Evolutionary conservation across 2,888 invertebrate genomes (phyloP).

Genomic region (Sphaeridia pumilis): DNA sequence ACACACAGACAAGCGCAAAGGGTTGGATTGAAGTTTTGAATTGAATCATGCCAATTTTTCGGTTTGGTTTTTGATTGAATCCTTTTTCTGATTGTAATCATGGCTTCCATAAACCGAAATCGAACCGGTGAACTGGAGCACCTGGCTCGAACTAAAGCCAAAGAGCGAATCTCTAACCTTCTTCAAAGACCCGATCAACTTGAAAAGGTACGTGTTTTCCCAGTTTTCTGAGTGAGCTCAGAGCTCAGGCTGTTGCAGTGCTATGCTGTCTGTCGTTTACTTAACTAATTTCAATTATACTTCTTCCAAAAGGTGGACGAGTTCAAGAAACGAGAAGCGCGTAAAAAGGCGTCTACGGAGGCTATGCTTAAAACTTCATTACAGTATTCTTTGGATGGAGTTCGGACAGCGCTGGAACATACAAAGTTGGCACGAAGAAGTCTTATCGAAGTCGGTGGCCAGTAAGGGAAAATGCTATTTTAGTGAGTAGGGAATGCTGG

Average conservation of each 20-base stretch:
- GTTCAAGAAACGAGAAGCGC: conserved; percentile 58
- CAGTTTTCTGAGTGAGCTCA: no score
- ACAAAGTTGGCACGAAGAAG: conserved; percentile 74
- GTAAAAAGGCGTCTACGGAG: conserved; percentile 81
- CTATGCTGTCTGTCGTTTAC: no score
- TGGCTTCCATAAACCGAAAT: conserved; percentile 10
- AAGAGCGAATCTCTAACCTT: conserved; percentile 79
- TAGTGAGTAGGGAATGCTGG: background rate
- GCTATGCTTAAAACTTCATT: conserved; percentile 95
- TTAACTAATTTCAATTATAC: background rate
- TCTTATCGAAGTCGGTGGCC: conserved; percentile 54
- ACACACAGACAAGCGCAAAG: no score
- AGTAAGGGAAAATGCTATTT: conserved; percentile 45
- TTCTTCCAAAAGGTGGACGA: conserved; percentile 52
- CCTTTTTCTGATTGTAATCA: no score
- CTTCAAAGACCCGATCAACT: conserved; percentile 89
- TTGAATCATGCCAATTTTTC: no score
- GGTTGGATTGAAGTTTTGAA: no score
- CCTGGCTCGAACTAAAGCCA: conserved; percentile 62
- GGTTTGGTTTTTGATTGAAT: no score
- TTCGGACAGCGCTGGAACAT: conserved; percentile 82
- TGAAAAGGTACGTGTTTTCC: conserved; percentile 63
- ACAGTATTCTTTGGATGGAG: conserved; percentile 95
- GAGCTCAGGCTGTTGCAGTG: no score
- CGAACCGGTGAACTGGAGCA: conserved; percentile 48